Conservation (phyloP, 2,888 invertebrate species). For the Meteorus cinctellus region DNA sequence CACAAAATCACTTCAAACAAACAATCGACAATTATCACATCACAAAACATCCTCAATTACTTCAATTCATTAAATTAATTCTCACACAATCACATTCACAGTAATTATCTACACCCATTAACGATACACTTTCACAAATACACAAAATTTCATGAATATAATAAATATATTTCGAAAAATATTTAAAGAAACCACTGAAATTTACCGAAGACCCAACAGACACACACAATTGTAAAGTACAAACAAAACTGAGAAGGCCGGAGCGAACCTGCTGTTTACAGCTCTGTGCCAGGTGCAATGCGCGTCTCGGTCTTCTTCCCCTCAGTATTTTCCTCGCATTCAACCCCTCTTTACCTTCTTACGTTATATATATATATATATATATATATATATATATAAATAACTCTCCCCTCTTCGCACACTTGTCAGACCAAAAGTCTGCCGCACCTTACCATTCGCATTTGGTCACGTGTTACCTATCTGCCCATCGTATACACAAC, state of each 20-base stretch:
- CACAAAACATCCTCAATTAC: too few relatives aligned
- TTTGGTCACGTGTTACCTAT: background rate
- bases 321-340: background rate
- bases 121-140: too few relatives aligned
- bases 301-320: background rate
- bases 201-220: too few relatives aligned
- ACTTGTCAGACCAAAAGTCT: background rate
- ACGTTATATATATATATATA: too few relatives aligned
- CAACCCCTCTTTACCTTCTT: background rate
- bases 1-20: too few relatives aligned
- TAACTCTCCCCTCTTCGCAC: background rate
- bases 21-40: too few relatives aligned
- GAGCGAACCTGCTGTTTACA: background rate
- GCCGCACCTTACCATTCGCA: background rate
- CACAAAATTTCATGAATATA: too few relatives aligned
- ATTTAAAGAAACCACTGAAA: too few relatives aligned
- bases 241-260: constrained; percentile 10
- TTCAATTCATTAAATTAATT: too few relatives aligned
- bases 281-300: constrained; percentile 25
- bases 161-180: too few relatives aligned
- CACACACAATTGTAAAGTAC: background rate
- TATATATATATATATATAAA: background rate
- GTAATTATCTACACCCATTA: too few relatives aligned
- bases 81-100: too few relatives aligned
- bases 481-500: background rate